Conservation (phyloP, 2,888 invertebrate species). For the Halocaridina rubra region DNA sequence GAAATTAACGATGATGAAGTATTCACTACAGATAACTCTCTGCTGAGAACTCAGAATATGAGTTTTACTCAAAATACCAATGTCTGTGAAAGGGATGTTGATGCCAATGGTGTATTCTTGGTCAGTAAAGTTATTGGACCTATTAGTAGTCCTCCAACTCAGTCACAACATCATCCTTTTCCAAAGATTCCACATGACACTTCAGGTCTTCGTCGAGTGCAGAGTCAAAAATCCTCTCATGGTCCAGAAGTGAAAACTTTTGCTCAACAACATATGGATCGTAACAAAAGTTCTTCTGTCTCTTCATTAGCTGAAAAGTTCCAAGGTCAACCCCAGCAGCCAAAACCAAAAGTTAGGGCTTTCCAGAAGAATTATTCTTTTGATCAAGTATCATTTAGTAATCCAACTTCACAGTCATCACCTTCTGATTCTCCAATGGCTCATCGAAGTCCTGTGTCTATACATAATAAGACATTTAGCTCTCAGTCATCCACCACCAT, state of each 20-base stretch:
- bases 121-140: not conserved
- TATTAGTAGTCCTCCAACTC: not conserved
- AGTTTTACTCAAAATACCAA: not conserved
- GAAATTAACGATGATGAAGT: slow-evolving; percentile 59
- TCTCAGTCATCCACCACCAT: slow-evolving; percentile 15
- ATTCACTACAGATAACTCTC: not conserved
- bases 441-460: slow-evolving; percentile 13
- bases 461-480: not conserved
- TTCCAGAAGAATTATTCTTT: slow-evolving; percentile 46
- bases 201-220: not conserved
- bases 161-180: not conserved
- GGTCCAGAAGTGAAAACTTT: not conserved
- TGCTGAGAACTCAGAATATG: not conserved
- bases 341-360: slow-evolving; percentile 13
- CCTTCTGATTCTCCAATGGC: slow-evolving; percentile 28
- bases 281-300: slow-evolving; percentile 25
- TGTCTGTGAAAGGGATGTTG: not conserved
- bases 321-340: slow-evolving; percentile 9
- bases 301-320: slow-evolving; percentile 22
- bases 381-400: slow-evolving; percentile 11
- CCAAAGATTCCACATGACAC: not conserved
- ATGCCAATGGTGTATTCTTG: too few relatives aligned
- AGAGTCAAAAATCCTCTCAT: slow-evolving; percentile 3
- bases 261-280: slow-evolving; percentile 2
- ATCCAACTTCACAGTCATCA: slow-evolving; percentile 12